A percentile compares a stretch with the other conserved stretches of the same genome.
These are phyloP conservation scores for Brachypterus glaber DNA, from an alignment of 2,888 invertebrate species.

Conservation along the genomic window DNA sequence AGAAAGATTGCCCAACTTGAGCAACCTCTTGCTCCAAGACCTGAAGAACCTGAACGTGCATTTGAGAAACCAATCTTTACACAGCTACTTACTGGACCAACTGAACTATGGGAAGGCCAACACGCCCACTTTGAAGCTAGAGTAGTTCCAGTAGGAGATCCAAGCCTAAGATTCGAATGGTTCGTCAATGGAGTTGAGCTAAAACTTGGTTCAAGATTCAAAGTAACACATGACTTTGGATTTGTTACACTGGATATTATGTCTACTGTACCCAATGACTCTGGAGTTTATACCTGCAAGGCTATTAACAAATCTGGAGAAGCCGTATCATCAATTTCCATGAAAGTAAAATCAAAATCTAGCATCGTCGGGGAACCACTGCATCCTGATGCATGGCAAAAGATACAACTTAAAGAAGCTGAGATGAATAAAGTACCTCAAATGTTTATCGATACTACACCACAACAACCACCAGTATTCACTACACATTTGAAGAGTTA, in stretches of 20 bases:
- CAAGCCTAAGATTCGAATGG: conserved; percentile 89
- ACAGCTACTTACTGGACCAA: conserved; percentile 75
- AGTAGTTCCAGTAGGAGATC: conserved; percentile 89
- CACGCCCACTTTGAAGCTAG: conserved; percentile 85
- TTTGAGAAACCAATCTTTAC: conserved; percentile 92
- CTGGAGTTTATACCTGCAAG: conserved; percentile 89
- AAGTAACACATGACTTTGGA: conserved; percentile 88
- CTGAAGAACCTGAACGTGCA: conserved; percentile 67
- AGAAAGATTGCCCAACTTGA: conserved; percentile 82
- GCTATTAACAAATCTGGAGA: conserved; percentile 91
- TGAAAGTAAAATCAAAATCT: conserved; percentile 78
- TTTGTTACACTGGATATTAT: conserved; percentile 87
- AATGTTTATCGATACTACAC: conserved; percentile 76
- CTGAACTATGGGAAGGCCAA: conserved; percentile 86
- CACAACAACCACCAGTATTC: conserved; percentile 91
- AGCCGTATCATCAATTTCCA: conserved; percentile 82
- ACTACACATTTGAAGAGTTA: conserved; percentile 81
- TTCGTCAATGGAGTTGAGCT: conserved; percentile 89
- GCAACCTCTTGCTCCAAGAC: conserved; percentile 57
- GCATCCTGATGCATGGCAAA: conserved; percentile 87
- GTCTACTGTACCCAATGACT: conserved; percentile 79
- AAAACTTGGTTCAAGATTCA: conserved; percentile 85
- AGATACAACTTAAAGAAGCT: conserved; percentile 83
- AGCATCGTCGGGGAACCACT: conserved; percentile 74
- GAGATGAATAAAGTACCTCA: conserved; percentile 84